These are phyloP conservation scores for Nannospalax galili DNA, from an alignment of 2,113 vertebrate genomes.

Conservation along the genomic window DNA sequence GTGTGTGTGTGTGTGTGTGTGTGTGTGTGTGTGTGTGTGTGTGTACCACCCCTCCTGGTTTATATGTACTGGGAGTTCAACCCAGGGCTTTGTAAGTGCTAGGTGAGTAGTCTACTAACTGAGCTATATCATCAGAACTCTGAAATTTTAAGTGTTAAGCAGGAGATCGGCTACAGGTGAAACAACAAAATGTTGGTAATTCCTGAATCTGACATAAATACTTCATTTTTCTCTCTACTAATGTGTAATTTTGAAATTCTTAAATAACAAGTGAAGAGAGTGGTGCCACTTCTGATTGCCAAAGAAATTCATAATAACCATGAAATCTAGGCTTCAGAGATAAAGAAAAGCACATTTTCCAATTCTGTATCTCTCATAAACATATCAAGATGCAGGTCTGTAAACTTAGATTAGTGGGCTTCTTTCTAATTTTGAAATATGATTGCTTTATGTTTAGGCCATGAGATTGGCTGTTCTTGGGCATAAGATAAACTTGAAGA, in stretches of 20 bases:
- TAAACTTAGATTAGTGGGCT: neutral
- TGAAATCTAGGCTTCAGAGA: neutral
- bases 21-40: too few relatives aligned
- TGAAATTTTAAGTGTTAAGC: conserved; percentile 1
- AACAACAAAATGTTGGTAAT: neutral
- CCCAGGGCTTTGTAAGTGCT: neutral
- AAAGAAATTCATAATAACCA: neutral
- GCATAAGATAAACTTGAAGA: neutral
- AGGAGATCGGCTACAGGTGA: neutral
- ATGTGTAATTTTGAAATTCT: conserved; percentile 16
- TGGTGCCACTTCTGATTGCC: neutral
- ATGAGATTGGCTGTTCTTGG: neutral
- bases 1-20: too few relatives aligned
- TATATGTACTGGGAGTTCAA: neutral
- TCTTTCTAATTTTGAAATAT: neutral
- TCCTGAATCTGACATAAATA: neutral
- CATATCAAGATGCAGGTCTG: neutral
- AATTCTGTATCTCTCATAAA: neutral
- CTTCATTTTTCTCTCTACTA: neutral
- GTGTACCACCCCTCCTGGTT: too few relatives aligned
- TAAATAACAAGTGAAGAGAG: neutral
- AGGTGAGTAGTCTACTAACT: neutral
- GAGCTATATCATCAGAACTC: too few relatives aligned
- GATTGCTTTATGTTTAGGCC: neutral
- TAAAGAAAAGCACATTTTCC: neutral